Evolutionary conservation across 1,140 invertebrate species (phyloP).

Genomic region (Panagrolaimus sp.): DNA sequence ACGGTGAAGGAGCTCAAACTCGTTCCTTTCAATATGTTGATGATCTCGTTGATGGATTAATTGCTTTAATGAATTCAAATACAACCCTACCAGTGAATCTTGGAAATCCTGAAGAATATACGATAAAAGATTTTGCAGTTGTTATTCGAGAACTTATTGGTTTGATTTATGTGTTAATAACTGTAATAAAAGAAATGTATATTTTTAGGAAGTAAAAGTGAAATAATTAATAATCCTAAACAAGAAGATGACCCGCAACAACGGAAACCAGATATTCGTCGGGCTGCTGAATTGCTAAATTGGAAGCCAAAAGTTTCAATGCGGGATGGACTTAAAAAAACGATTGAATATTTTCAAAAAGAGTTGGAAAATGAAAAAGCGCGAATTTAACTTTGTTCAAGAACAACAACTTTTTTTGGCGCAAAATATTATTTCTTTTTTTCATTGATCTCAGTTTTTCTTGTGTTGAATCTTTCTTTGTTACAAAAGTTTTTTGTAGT

Average conservation of each 20-base stretch:
- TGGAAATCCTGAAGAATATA: constrained; percentile 95
- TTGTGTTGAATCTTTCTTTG: too few relatives aligned
- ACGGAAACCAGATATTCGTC: constrained; percentile 81
- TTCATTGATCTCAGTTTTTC: too few relatives aligned
- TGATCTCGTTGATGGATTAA: constrained; percentile 89
- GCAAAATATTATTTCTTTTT: too few relatives aligned
- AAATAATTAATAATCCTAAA: constrained; percentile 72
- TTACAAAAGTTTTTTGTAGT: too few relatives aligned
- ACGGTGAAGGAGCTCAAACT: constrained; percentile 91
- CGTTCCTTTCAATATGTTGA: constrained; percentile 96
- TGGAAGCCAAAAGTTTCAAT: constrained; percentile 80
- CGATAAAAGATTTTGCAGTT: constrained; percentile 87
- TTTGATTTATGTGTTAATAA: constrained; percentile 41
- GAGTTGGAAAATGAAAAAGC: constrained; percentile 47
- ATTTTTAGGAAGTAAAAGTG: constrained; percentile 66
- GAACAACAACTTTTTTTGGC: too few relatives aligned
- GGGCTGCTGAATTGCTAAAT: constrained; percentile 76
- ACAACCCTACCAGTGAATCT: constrained; percentile 88
- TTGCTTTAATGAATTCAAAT: constrained; percentile 87
- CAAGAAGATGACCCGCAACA: constrained; percentile 81
- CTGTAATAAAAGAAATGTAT: not conserved
- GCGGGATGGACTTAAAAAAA: constrained; percentile 52
- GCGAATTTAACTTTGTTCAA: not conserved
- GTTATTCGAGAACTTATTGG: constrained; percentile 75
- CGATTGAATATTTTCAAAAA: constrained; percentile 52